Evolutionary conservation across 1,140 invertebrate genomes (phyloP).

Genomic region (Asobara japonica): DNA sequence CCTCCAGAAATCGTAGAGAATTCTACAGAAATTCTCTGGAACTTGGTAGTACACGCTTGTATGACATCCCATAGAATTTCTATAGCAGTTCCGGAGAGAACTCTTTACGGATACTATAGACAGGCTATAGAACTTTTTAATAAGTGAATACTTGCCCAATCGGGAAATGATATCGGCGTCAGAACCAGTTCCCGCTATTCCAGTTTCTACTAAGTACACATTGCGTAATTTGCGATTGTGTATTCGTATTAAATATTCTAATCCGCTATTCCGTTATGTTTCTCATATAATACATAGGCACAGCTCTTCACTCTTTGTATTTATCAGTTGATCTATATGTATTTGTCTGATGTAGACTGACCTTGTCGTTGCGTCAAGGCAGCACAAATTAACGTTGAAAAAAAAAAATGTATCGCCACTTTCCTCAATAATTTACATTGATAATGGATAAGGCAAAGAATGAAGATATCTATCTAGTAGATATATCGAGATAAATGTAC

Average conservation of each 20-base stretch:
- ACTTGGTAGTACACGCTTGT: no score
- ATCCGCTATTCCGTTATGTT: slow-evolving; percentile 32
- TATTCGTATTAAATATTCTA: slow-evolving; percentile 46
- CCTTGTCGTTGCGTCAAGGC: not conserved
- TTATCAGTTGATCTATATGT: not conserved
- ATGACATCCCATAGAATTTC: no score
- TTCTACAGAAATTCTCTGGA: no score
- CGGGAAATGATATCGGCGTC: slow-evolving; percentile 51
- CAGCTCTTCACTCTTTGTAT: not conserved
- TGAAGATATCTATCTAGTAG: not conserved
- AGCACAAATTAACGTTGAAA: not conserved
- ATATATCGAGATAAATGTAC: no score
- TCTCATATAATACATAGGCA: not conserved
- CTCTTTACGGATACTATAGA: no score
- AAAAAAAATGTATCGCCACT: not conserved
- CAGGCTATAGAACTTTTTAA: not conserved
- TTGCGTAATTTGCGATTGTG: slow-evolving; percentile 51
- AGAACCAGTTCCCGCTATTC: slow-evolving; percentile 60
- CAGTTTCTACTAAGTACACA: slow-evolving; percentile 46
- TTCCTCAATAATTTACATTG: not conserved
- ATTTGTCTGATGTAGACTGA: not conserved
- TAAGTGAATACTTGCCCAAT: not conserved
- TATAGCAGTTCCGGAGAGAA: no score
- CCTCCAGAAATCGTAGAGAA: no score
- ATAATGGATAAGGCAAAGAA: not conserved